Percentiles rank a stretch among this genome's conserved stretches.
Evolutionary conservation across 2,797 vertebrate genomes (phyloP).

Genomic region (Naso thynnoides): DNA sequence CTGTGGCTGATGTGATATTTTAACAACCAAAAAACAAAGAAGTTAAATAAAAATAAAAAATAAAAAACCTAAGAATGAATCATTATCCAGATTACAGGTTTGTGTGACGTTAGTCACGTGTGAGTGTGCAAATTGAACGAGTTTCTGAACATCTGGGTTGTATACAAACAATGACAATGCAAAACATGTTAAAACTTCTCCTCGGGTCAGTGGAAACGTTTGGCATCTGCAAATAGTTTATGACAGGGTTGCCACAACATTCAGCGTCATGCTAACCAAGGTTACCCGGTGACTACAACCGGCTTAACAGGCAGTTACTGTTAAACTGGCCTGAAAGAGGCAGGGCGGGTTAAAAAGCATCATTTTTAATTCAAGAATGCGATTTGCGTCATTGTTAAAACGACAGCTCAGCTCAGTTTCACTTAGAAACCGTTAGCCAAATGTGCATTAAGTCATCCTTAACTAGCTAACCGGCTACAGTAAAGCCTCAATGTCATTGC

Average conservation of each 20-base stretch:
- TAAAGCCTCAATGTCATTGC: slow-evolving; percentile 76
- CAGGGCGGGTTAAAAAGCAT: background rate
- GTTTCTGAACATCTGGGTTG: background rate
- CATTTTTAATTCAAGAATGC: background rate
- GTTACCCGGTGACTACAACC: slow-evolving; percentile 34
- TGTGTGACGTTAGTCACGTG: background rate
- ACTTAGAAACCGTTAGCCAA: background rate
- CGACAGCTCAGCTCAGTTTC: background rate
- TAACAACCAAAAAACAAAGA: background rate
- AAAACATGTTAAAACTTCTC: background rate
- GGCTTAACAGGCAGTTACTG: slow-evolving; percentile 4
- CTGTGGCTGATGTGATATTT: background rate
- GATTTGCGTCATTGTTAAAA: background rate
- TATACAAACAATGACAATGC: background rate
- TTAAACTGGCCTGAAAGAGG: background rate
- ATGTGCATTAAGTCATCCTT: background rate
- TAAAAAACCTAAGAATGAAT: background rate
- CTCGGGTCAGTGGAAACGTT: slow-evolving; percentile 41
- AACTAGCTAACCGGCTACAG: slow-evolving; percentile 40
- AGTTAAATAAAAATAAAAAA: background rate
- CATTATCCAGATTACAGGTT: background rate
- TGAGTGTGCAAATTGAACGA: background rate
- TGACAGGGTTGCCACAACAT: background rate
- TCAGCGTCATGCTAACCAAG: slow-evolving; percentile 56
- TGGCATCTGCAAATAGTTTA: slow-evolving; percentile 12